Conservation (phyloP, 2,888 invertebrate species). For the Ellobium chinense region DNA sequence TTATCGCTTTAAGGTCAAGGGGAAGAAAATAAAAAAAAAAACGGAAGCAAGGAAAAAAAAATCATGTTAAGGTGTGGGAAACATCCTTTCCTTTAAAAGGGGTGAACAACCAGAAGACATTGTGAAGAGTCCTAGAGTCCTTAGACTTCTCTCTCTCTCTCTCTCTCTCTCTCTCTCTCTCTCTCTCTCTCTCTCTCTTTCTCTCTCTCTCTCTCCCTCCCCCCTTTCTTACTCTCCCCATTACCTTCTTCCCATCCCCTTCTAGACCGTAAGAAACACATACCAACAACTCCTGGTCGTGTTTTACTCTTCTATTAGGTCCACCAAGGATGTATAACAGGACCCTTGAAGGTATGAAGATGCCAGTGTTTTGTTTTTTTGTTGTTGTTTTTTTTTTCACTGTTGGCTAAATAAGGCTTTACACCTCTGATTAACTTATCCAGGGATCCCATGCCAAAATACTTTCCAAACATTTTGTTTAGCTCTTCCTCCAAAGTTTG, state of each 20-base stretch:
- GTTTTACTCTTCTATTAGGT: too few relatives aligned
- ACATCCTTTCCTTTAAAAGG: neutral
- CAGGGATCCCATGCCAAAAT: too few relatives aligned
- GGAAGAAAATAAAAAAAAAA: neutral
- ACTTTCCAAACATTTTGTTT: too few relatives aligned
- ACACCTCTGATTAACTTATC: too few relatives aligned
- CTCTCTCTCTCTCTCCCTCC: slow-evolving; percentile 13
- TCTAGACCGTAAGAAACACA: too few relatives aligned
- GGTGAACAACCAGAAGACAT: neutral
- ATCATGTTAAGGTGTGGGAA: neutral
- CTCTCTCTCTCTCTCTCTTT: slow-evolving; percentile 20
- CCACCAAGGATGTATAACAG: too few relatives aligned
- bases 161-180: slow-evolving; percentile 10
- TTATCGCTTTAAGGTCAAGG: neutral
- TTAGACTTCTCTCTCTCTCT: neutral
- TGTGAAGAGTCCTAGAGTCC: neutral
- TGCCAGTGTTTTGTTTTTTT: too few relatives aligned
- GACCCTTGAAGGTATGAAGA: too few relatives aligned
- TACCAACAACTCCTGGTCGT: too few relatives aligned
- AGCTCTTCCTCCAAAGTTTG: too few relatives aligned
- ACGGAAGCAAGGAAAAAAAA: neutral
- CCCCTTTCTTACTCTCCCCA: neutral
- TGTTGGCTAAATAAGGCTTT: too few relatives aligned
- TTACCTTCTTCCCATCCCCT: neutral
- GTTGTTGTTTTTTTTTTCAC: too few relatives aligned